Base-by-base conservation (phyloP, 2,113 vertebrate genomes). In the Oxygymnocypris stewartii region DNA sequence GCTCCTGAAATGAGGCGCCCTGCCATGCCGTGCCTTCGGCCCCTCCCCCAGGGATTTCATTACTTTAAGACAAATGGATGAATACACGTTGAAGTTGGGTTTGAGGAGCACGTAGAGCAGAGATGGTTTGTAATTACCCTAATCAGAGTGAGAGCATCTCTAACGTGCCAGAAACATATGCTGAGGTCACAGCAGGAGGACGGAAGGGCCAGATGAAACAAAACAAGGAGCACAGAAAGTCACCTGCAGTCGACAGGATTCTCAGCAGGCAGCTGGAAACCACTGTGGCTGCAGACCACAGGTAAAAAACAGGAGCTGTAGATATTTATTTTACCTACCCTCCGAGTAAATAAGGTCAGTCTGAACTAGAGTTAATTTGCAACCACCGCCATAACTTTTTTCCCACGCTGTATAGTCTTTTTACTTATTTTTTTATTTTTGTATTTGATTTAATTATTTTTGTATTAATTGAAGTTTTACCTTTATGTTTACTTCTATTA, bases 51-150 rank as follows among this genome's bases (percentile, higher is more conserved):
- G 90, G 91, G 93, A 92, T 93, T 95, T 93, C 89, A 92, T 92
- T 91, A 93, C 89, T 92, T 86, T 91, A 92, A 93, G 91, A 94
- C 90, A 93, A 93, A 93, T 93, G 92, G 87, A 92, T 89, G 92
- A 91, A 86, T 82, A 74, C 42, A 47, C 67, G 3, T 54, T 74
- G 87, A 88, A 87, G 85, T 90, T 85, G 86, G 86, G 80, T 92
- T 91, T 87, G 42, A 84, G 73, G 75, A 31, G 35, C 49, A 54
- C 87, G 37, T 63, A 83, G 82, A 82, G 63, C 59, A 20, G 69
- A 40, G 88, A 57, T 77, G 69, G 85, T 85, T 86, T 76, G 88
- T 90, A 93, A 90, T 92, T 91, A 92, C 81, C 71, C 37, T 91
- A 91, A 91, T 93, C 91, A 91, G 85, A 88, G 87, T 82, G 88